These are phyloP conservation scores for Zaprionus capensis DNA, from an alignment of 1,140 invertebrate species.

Conservation along the genomic window DNA sequence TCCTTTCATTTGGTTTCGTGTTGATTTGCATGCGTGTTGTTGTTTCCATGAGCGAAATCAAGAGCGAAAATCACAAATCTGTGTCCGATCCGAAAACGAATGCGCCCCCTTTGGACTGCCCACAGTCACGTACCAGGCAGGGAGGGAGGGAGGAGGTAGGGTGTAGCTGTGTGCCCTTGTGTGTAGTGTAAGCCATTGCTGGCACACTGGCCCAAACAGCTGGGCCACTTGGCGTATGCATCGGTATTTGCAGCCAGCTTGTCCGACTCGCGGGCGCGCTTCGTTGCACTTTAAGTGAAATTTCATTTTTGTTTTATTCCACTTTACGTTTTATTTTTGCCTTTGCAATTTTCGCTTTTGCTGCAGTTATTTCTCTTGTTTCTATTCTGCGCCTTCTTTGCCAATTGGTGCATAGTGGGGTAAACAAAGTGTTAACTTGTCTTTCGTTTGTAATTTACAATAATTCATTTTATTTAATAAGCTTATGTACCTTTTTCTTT, in stretches of 20 bases:
- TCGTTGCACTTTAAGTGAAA: conserved; percentile 63
- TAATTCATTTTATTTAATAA: background rate
- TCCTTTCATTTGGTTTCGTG: conserved; percentile 47
- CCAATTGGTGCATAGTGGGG: conserved; percentile 65
- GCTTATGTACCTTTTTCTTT: conserved; percentile 4
- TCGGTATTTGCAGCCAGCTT: conserved; percentile 42
- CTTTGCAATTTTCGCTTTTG: conserved; percentile 41
- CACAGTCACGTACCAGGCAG: conserved; percentile 35
- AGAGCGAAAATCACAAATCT: conserved; percentile 60
- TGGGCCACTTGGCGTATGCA: conserved; percentile 12
- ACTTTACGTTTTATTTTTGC: background rate
- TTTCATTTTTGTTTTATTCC: conserved; percentile 56
- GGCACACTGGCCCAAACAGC: conserved; percentile 35
- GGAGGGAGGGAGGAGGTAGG: background rate
- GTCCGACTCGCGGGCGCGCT: conserved; percentile 41
- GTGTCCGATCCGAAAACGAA: conserved; percentile 8
- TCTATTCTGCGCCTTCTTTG: conserved; percentile 51
- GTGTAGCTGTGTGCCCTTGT: conserved; percentile 29
- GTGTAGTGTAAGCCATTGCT: conserved; percentile 20
- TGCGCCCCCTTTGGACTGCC: conserved; percentile 16
- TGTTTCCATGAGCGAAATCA: conserved; percentile 39
- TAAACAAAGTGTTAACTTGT: conserved; percentile 64
- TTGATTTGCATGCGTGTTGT: conserved; percentile 70
- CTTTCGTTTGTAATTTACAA: conserved; percentile 23
- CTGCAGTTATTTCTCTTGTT: conserved; percentile 3